phyloP scores from a whole-genome alignment of 1,140 invertebrate species.

The Mactra quadrangularis region DNA sequence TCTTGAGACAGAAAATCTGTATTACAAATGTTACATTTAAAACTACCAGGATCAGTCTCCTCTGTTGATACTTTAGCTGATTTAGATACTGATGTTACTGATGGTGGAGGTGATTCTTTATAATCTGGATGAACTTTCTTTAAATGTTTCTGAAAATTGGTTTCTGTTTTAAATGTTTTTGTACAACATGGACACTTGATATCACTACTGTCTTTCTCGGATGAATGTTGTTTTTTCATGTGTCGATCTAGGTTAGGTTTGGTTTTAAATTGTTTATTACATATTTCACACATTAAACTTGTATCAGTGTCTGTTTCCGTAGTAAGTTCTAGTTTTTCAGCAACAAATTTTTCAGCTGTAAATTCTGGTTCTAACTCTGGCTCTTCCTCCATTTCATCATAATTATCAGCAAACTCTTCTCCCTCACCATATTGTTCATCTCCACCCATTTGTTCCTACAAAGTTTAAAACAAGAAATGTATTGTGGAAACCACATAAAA shows the following conservation, averaged over 20 bases:
- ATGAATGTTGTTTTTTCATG: constrained; percentile 12
- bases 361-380: not conserved
- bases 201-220: not conserved
- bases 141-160: constrained; percentile 28
- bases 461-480: too few species aligned
- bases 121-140: constrained; percentile 43
- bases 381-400: constrained; percentile 11
- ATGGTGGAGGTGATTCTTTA: not conserved
- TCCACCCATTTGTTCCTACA: not conserved
- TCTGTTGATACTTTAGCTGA: not conserved
- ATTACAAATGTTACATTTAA: constrained; percentile 4
- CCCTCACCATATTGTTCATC: constrained; percentile 9
- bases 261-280: constrained; percentile 44
- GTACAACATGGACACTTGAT: constrained; percentile 37
- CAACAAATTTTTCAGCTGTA: constrained; percentile 51
- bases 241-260: constrained; percentile 29
- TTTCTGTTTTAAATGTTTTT: constrained; percentile 7
- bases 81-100: not conserved
- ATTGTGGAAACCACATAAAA: too few species aligned
- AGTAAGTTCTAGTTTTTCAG: constrained; percentile 4
- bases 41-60: not conserved
- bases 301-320: not conserved
- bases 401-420: constrained; percentile 24
- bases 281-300: constrained; percentile 37
- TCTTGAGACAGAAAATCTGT: not conserved